Evolutionary conservation across 2,113 vertebrate genomes (phyloP).

Genomic region (Myanophis thanlyinensis): DNA sequence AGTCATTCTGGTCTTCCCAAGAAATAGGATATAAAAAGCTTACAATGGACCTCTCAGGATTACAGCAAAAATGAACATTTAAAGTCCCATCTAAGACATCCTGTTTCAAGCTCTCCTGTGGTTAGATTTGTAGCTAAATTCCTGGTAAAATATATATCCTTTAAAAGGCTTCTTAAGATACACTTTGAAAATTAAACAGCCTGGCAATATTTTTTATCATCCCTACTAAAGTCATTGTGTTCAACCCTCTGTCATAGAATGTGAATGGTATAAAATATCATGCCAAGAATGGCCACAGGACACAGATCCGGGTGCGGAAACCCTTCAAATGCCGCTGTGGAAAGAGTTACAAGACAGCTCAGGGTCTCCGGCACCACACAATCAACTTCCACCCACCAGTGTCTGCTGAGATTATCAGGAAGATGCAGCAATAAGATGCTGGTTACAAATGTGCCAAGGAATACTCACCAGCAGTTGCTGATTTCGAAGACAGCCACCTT

Average conservation of each 20-base stretch:
- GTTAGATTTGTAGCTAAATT: background rate
- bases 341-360: slow-evolving; percentile 99
- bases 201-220: background rate
- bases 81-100: background rate
- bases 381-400: slow-evolving; percentile 96
- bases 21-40: background rate
- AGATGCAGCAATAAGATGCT: slow-evolving; percentile 92
- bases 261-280: slow-evolving; percentile 99
- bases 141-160: background rate
- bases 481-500: slow-evolving; percentile 83
- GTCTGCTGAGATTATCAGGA: slow-evolving; percentile 93
- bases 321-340: slow-evolving; percentile 98
- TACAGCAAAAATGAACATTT: background rate
- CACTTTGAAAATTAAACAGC: background rate
- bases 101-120: background rate
- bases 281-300: slow-evolving; percentile 97
- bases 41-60: background rate
- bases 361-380: slow-evolving; percentile 98
- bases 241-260: slow-evolving; percentile 75
- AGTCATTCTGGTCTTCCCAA: background rate
- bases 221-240: background rate
- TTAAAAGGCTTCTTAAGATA: fast-evolving
- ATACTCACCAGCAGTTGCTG: slow-evolving; percentile 86
- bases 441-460: slow-evolving; percentile 81
- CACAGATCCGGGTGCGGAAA: slow-evolving; percentile 95